Evolutionary conservation across 2,888 invertebrate species (phyloP).

Genomic region (Teleiodes luculella): DNA sequence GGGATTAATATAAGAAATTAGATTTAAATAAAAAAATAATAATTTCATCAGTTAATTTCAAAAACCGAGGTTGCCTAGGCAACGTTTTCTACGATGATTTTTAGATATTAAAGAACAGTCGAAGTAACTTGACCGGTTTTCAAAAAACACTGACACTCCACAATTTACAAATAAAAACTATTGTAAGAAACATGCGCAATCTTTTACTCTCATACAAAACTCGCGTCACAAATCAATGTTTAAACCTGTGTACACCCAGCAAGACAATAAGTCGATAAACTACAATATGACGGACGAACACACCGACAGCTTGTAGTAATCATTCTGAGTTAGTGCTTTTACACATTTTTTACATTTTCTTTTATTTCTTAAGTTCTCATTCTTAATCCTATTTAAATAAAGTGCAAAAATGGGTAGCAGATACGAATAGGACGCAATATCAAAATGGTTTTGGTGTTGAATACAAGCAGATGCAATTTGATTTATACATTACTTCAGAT

Average conservation of each 20-base stretch:
- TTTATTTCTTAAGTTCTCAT: not conserved
- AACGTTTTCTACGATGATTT: too few relatives aligned
- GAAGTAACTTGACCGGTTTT: too few relatives aligned
- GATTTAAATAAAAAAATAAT: too few relatives aligned
- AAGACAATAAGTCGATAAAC: conserved; percentile 59
- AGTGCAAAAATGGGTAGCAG: conserved; percentile 17
- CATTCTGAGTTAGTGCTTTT: conserved; percentile 38
- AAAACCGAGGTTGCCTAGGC: too few relatives aligned
- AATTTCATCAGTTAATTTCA: too few relatives aligned
- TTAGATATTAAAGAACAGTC: too few relatives aligned
- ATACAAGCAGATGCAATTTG: not conserved
- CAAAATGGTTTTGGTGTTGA: not conserved
- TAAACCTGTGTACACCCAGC: conserved; percentile 19
- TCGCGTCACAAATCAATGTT: conserved; percentile 22
- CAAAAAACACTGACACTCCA: too few relatives aligned
- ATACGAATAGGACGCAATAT: conserved; percentile 12
- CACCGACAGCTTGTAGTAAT: conserved; percentile 33
- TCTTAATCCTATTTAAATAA: conserved; percentile 24
- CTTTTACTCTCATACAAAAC: conserved; percentile 9
- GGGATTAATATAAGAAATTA: too few relatives aligned
- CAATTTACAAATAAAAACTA: not conserved
- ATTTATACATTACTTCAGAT: too few relatives aligned
- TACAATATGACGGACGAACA: conserved; percentile 54
- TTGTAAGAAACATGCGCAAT: not conserved
- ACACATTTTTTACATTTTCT: conserved; percentile 6